These are phyloP conservation scores for Salvelinus namaycush DNA, from an alignment of 2,113 vertebrate genomes.

Conservation along the genomic window DNA sequence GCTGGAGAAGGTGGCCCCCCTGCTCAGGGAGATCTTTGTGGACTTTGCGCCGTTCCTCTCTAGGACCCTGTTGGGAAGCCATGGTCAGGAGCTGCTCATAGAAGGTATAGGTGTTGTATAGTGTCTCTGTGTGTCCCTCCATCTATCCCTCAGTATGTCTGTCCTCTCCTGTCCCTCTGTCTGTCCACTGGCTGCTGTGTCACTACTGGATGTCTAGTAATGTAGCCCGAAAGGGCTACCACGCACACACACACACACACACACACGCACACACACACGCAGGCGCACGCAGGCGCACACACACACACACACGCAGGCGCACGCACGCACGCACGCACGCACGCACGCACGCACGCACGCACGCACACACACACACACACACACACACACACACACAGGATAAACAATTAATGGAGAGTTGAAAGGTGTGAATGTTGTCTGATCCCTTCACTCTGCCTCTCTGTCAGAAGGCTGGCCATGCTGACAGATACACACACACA, in stretches of 20 bases:
- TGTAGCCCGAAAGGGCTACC: no score
- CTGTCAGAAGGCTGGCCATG: conserved; percentile 62
- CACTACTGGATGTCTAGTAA: no score
- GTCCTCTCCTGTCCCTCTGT: neutral
- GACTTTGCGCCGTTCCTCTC: conserved; percentile 98
- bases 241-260: no score
- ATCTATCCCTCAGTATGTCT: neutral
- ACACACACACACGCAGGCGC: no score
- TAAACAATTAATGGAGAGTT: conserved; percentile 55
- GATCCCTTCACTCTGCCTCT: conserved; percentile 64
- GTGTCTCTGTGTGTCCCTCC: conserved; percentile 5
- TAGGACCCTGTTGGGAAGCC: conserved; percentile 94
- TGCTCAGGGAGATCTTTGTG: conserved; percentile 77
- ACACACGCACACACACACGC: no score
- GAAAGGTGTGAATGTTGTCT: conserved; percentile 62
- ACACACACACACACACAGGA: no score
- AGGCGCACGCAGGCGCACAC: no score
- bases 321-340: no score
- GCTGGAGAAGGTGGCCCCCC: conserved; percentile 96
- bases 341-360: no score
- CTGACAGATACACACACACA: conserved; percentile 54
- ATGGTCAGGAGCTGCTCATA: conserved; percentile 98
- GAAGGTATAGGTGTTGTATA: conserved; percentile 92
- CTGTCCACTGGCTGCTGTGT: no score
- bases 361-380: no score